Evolutionary conservation across 2,113 vertebrate species (phyloP).

Genomic region (Dipodomys merriami): DNA sequence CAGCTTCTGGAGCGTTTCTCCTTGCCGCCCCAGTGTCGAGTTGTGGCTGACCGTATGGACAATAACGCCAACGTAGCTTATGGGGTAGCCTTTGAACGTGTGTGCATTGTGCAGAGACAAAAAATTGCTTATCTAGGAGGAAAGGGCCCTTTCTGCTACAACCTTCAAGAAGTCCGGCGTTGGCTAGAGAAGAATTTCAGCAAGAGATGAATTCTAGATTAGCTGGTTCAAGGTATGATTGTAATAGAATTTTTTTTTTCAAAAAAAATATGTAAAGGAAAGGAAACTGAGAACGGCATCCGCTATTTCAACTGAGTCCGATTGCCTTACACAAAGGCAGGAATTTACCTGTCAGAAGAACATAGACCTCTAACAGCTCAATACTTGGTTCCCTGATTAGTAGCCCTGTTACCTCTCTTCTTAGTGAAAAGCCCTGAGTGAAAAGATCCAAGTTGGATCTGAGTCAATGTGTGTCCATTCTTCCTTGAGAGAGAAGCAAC

Average conservation of each 20-base stretch:
- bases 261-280: constrained; percentile 75
- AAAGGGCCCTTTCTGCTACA: constrained; percentile 98
- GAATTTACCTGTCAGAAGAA: constrained; percentile 71
- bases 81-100: constrained; percentile 95
- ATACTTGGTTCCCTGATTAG: constrained; percentile 42
- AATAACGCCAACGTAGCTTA: constrained; percentile 97
- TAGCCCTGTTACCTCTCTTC: constrained; percentile 26
- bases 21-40: constrained; percentile 93
- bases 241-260: constrained; percentile 58
- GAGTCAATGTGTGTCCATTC: constrained; percentile 11
- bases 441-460: constrained; percentile 53
- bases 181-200: constrained; percentile 95
- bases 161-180: constrained; percentile 92
- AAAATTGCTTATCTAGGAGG: constrained; percentile 96
- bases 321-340: constrained; percentile 70
- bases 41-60: constrained; percentile 98
- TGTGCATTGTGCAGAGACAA: constrained; percentile 96
- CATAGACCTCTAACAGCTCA: constrained; percentile 57
- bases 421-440: constrained; percentile 24
- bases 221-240: constrained; percentile 71
- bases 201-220: constrained; percentile 87
- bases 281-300: constrained; percentile 72
- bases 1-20: constrained; percentile 92
- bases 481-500: constrained; percentile 39
- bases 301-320: constrained; percentile 72